Evolutionary conservation across 2,797 vertebrate genomes (phyloP), one percentile per base, ranked within the genome.

Genomic region (Vespertilio murinus): DNA sequence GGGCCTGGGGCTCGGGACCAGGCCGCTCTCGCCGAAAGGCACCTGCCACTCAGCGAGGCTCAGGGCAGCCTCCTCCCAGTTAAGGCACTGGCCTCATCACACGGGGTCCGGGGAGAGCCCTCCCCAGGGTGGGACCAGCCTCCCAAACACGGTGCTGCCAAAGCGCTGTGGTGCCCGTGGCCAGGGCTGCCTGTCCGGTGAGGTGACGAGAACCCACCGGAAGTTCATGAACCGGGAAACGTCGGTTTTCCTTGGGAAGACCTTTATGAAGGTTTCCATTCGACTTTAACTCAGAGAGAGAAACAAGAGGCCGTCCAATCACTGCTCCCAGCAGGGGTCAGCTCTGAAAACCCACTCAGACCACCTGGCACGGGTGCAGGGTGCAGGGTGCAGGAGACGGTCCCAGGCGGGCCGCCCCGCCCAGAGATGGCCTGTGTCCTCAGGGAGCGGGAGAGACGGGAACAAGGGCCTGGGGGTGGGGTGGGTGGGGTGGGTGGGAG

Each of bases 81-180:
- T 59, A 95, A 93, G 94, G 84, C n/a, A 81, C 0, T 90, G 65
- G 70, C 52, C 88, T 47, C 49, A 94, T 82, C 64, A 65, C 92
- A 65, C 52, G 9, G 61, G 33, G 23, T 38, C 94, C 4, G 38
- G 83, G 84, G 77, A 92, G 59, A 74, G 35, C 7, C 1, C 1
- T 40, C 65, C 88, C 65, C 65, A 9, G 75, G 49, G 54, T 74
- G 18, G 3, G 20, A 82, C 54, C 23, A 85, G 56, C 40, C 40
- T 47, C 33, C 70, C 42, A 9, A 80, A 52, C 38, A 4, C 0
- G 16, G 69, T 2, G 8, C 6, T n/a, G 38, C 28, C 67, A 17
- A 35, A 42, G 23, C 74, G 33, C 30, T 30, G 67, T 38, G 8
- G 5, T 6, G 54, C 28, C 42, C 47, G 25, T n/a, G 28, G 4